A percentile compares a stretch with the other conserved stretches of the same genome.
Evolutionary conservation across 2,888 invertebrate species (phyloP).

Genomic region (Quadroppia sp.): DNA sequence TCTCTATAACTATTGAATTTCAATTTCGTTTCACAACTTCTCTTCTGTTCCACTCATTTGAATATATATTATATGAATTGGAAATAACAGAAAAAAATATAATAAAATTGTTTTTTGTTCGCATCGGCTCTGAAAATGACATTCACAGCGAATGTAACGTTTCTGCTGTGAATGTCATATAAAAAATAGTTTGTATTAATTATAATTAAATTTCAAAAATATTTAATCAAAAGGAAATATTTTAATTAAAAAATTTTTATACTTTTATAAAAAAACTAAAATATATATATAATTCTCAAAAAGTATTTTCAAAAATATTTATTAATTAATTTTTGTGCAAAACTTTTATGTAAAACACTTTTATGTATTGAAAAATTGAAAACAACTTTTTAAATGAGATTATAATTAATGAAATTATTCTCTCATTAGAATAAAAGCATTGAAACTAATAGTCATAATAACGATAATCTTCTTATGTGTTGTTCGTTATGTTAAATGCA

Average conservation of each 20-base stretch:
- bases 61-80: conserved; percentile 6
- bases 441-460: background rate
- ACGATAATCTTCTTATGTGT: background rate
- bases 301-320: too few species aligned
- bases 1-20: conserved; percentile 24
- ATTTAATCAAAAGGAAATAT: too few species aligned
- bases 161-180: too few species aligned
- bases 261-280: too few species aligned
- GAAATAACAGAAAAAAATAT: background rate
- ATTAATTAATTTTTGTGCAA: background rate
- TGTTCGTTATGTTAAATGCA: background rate
- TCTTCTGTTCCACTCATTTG: background rate
- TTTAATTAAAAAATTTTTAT: too few species aligned
- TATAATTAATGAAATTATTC: conserved; percentile 1
- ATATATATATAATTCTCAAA: too few species aligned
- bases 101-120: background rate
- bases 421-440: conserved; percentile 13
- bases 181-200: too few species aligned
- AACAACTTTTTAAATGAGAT: background rate
- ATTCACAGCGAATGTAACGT: background rate
- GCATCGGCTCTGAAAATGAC: background rate
- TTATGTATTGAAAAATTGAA: background rate
- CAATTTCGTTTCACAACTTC: conserved; percentile 2
- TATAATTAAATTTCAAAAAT: too few species aligned
- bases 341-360: too few species aligned